A percentile compares a stretch with the other conserved stretches of the same genome.
phyloP scores from a whole-genome alignment of 2,797 vertebrate genomes.

The Pangasius krempfi region DNA sequence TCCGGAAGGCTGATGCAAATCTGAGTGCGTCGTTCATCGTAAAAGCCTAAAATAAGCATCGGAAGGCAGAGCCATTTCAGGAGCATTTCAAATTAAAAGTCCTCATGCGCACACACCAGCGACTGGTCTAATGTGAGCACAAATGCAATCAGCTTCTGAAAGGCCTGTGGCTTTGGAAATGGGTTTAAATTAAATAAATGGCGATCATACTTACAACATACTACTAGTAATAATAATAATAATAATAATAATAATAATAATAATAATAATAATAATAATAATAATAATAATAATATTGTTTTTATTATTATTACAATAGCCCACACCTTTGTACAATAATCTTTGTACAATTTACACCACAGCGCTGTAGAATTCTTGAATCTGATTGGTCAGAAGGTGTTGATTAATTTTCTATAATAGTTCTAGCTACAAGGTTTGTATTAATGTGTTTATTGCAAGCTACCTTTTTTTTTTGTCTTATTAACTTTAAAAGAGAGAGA shows the following conservation, averaged over 20 bases:
- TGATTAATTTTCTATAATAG: not conserved
- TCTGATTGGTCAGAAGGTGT: not conserved
- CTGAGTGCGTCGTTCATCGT: constrained; percentile 56
- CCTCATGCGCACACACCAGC: not conserved
- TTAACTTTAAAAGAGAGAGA: not conserved
- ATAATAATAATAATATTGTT: not conserved
- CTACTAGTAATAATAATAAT: not conserved
- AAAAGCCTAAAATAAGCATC: constrained; percentile 74
- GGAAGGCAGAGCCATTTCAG: constrained; percentile 78
- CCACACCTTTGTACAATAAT: not conserved
- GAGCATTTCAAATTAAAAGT: constrained; percentile 72
- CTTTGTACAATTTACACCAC: not conserved
- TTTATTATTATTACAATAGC: not conserved
- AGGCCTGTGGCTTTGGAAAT: not conserved
- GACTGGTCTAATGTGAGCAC: not conserved
- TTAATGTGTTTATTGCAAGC: not conserved
- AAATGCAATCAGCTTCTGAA: not conserved
- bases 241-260: not conserved
- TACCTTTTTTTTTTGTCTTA: not conserved
- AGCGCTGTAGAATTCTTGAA: not conserved
- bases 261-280: not conserved
- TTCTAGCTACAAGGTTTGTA: not conserved
- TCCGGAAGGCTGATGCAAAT: constrained; percentile 70
- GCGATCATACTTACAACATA: not conserved
- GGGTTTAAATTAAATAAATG: not conserved